Percentiles rank a stretch among this genome's conserved stretches.
phyloP scores from a whole-genome alignment of 2,888 invertebrate species.

The Sminthurides aquaticus region DNA sequence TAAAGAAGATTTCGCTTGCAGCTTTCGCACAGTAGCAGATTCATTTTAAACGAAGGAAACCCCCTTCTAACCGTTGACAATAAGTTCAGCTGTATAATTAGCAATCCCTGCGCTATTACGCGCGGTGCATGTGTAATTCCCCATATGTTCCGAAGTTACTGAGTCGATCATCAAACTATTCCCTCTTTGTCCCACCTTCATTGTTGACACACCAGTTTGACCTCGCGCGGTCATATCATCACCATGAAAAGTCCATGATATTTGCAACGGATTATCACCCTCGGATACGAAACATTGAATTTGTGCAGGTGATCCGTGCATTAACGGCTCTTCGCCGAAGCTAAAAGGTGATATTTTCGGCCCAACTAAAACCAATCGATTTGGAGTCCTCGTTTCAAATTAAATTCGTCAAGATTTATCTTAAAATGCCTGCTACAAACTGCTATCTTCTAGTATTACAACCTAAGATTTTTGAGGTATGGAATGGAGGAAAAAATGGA shows the following conservation, averaged over 20 bases:
- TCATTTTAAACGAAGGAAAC: too few species aligned
- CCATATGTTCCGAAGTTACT: slow-evolving; percentile 63
- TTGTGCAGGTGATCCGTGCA: slow-evolving; percentile 44
- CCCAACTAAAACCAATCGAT: not conserved
- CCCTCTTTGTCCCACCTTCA: slow-evolving; percentile 53
- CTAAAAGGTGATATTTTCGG: slow-evolving; percentile 44
- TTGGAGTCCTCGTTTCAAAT: too few species aligned
- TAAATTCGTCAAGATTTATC: too few species aligned
- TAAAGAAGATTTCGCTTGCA: too few species aligned
- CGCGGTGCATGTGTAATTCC: slow-evolving; percentile 68
- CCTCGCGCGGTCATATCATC: slow-evolving; percentile 10
- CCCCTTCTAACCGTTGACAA: slow-evolving; percentile 51
- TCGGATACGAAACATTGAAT: slow-evolving; percentile 42
- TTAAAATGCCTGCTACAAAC: too few species aligned
- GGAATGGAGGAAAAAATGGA: too few species aligned
- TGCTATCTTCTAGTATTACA: too few species aligned
- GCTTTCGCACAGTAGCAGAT: too few species aligned
- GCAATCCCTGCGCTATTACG: slow-evolving; percentile 63
- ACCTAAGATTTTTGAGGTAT: too few species aligned
- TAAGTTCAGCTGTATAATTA: slow-evolving; percentile 59
- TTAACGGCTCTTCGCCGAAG: slow-evolving; percentile 38
- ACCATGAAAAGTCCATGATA: slow-evolving; percentile 59
- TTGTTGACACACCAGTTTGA: slow-evolving; percentile 35
- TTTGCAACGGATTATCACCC: slow-evolving; percentile 49
- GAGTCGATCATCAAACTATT: slow-evolving; percentile 62